phyloP scores from a whole-genome alignment of 2,113 vertebrate species.

The Ochotona princeps region DNA sequence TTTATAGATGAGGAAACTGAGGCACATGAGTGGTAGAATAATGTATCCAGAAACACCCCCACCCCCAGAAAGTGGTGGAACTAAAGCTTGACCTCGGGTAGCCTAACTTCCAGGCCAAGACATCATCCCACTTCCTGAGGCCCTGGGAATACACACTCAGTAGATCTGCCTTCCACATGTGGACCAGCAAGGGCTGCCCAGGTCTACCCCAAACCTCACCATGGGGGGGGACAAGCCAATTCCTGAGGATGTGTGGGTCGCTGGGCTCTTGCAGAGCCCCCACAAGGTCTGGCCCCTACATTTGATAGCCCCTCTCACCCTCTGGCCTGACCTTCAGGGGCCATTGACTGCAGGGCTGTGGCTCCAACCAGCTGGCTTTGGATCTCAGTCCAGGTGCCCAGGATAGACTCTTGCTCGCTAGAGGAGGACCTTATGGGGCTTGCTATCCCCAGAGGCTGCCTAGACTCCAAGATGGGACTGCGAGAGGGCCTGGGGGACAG shows the following conservation, averaged over 20 bases:
- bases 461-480: not conserved
- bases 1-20: conserved; percentile 1
- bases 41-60: not conserved
- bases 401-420: not conserved
- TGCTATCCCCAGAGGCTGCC: not conserved
- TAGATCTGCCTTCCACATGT: not conserved
- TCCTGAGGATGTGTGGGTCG: not conserved
- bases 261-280: not conserved
- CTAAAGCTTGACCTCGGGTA: not conserved
- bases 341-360: not conserved
- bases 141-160: not conserved
- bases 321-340: not conserved
- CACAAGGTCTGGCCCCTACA: not conserved
- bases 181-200: not conserved
- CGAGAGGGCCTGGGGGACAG: fast-evolving
- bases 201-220: not conserved
- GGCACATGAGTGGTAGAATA: not conserved
- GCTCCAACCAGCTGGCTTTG: not conserved
- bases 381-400: not conserved
- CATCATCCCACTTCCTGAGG: not conserved
- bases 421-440: not conserved
- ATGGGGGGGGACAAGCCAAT: not conserved
- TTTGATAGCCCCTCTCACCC: not conserved
- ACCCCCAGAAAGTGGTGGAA: not conserved
- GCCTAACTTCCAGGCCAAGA: not conserved